Evolutionary conservation across 1,140 invertebrate species (phyloP), one percentile per base, ranked within the genome.

Genomic region (Zophobas morio): DNA sequence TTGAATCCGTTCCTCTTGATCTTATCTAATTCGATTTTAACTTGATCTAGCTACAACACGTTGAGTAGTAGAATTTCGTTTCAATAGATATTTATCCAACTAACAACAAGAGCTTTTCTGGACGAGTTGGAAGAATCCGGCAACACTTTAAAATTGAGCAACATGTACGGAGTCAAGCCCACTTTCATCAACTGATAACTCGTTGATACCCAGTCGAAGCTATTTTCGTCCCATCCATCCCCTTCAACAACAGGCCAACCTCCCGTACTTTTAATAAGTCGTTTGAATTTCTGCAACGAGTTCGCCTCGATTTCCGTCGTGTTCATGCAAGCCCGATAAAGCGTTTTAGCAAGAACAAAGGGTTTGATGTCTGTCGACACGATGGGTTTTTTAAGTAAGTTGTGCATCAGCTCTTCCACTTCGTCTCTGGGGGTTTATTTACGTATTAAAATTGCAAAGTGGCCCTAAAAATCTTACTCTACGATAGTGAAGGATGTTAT

Each of bases 61-160:
- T n/a, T n/a, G n/a, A 36, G 20, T 70, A 70, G 34, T 6, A 42
- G n/a, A 70, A 8, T 6, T 20, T 51, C 4, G 46, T 1, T 42
- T 1, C 63, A 70, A 70, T 36, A 20, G 20, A 8, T 20, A 20
- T 20, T 20, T 20, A 20, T 20, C 3, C 32, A 40, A 54, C 37
- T 53, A 42, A 72, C 70, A 72, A 37, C 32, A 32, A 53, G 47
- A 20, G 70, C 35, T 33, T 72, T 36, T 51, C 51, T 90, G 0
- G 93, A 94, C 36, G 93, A 94, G 85, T 97, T 97, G 85, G 95
- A 95, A n/a, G 95, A 88, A 87, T 97, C 95, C 1, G 94, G 92
- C 1, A 91, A 90, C 54, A 97, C 92, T 51, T 93, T 95, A 79
- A 96, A 94, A 81, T 96, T 94, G 20, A 98, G 88, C 82, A 96